Conservation (phyloP, 2,888 invertebrate species). For the Anoplius nigerrimus region DNA sequence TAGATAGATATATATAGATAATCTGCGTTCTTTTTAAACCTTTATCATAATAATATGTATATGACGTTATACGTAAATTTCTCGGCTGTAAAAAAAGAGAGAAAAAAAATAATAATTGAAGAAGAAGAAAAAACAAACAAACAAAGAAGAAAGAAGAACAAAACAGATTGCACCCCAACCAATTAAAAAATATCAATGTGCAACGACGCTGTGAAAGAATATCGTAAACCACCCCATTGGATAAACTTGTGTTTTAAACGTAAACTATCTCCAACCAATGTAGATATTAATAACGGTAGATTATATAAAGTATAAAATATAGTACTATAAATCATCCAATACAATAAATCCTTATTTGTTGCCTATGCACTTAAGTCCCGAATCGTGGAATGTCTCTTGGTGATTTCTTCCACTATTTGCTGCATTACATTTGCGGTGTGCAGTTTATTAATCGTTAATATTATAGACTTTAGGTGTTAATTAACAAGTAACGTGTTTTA, state of each 20-base stretch:
- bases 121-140: constrained; percentile 52
- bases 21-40: constrained; percentile 22
- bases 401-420: constrained; percentile 70
- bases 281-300: constrained; percentile 65
- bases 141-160: constrained; percentile 63
- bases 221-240: constrained; percentile 66
- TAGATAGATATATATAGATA: constrained; percentile 19
- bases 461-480: constrained; percentile 68
- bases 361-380: constrained; percentile 73
- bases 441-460: constrained; percentile 58
- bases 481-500: constrained; percentile 66
- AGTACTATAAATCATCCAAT: constrained; percentile 69
- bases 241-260: constrained; percentile 66
- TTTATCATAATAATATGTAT: constrained; percentile 29
- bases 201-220: constrained; percentile 67
- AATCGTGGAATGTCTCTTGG: constrained; percentile 73
- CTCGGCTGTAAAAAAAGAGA: constrained; percentile 38
- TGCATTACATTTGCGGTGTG: constrained; percentile 65
- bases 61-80: constrained; percentile 40
- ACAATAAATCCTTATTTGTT: constrained; percentile 64
- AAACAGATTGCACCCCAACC: constrained; percentile 72
- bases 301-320: constrained; percentile 73
- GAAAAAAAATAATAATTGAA: constrained; percentile 21
- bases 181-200: constrained; percentile 69
- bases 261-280: constrained; percentile 67